phyloP scores from a whole-genome alignment of 1,140 invertebrate species.

The Ostrea denselamellosa region DNA sequence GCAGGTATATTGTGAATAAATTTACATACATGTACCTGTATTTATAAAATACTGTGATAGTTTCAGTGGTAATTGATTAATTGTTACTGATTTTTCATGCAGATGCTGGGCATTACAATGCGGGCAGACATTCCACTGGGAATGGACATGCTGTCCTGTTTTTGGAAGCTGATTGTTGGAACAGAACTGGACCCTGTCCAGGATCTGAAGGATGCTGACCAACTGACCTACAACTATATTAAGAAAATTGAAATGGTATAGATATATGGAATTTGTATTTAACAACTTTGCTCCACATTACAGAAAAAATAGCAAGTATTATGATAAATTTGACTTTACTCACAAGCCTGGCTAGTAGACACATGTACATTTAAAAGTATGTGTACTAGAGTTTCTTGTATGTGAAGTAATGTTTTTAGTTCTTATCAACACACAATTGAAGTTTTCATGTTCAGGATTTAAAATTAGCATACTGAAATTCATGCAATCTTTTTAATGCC shows the following conservation, averaged over 20 bases:
- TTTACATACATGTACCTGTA: not conserved
- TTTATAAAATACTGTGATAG: not conserved
- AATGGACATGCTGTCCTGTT: slow-evolving; percentile 74
- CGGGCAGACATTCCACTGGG: slow-evolving; percentile 79
- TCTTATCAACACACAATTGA: too few relatives aligned
- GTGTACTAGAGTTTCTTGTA: too few relatives aligned
- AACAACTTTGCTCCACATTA: too few relatives aligned
- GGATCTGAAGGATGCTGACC: slow-evolving; percentile 77
- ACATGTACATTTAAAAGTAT: too few relatives aligned
- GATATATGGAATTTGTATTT: not conserved
- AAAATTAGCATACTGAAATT: too few relatives aligned
- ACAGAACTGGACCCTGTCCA: slow-evolving; percentile 68
- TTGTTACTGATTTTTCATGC: not conserved
- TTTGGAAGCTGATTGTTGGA: slow-evolving; percentile 77
- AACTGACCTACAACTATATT: slow-evolving; percentile 77
- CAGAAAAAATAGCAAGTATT: not conserved
- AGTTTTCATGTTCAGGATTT: too few relatives aligned
- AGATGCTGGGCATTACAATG: slow-evolving; percentile 78
- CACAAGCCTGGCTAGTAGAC: too few relatives aligned
- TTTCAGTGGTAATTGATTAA: too few relatives aligned
- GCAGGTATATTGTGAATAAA: not conserved
- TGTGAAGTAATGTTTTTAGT: too few relatives aligned
- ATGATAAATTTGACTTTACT: too few relatives aligned
- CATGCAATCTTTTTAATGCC: too few relatives aligned
- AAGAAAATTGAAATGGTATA: slow-evolving; percentile 78